Conservation (phyloP, 2,113 vertebrate species). For the Zosterops borbonicus region DNA sequence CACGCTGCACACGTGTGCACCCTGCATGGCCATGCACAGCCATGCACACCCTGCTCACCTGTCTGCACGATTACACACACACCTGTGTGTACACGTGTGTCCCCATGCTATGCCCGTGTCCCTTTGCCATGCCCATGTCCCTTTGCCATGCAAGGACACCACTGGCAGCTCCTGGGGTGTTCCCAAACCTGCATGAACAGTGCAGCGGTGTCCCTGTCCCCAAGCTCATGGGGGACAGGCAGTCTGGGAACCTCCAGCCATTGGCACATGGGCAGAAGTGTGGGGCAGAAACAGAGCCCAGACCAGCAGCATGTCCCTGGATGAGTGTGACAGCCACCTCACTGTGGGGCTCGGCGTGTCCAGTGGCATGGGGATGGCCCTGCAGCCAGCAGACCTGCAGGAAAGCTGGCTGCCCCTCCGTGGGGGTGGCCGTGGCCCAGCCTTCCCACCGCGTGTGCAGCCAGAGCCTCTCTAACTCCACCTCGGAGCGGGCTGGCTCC, state of each 20-base stretch:
- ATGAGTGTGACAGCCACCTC: accelerated
- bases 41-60: too few relatives aligned
- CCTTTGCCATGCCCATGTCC: neutral
- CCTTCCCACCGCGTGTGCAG: constrained; percentile 48
- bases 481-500: constrained; percentile 61
- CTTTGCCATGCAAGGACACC: accelerated
- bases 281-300: accelerated
- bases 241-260: too few relatives aligned
- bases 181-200: accelerated
- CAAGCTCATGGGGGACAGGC: accelerated
- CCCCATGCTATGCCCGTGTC: neutral
- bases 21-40: accelerated
- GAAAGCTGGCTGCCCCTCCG: neutral
- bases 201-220: accelerated
- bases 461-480: constrained; percentile 61
- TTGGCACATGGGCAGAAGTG: accelerated
- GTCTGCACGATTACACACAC: neutral
- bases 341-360: neutral
- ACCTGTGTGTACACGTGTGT: accelerated
- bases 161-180: accelerated
- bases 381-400: neutral
- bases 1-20: neutral
- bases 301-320: accelerated
- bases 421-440: neutral
- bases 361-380: neutral